These are phyloP conservation scores for Eubucco bourcierii DNA, from an alignment of 2,113 vertebrate species.

Conservation along the genomic window DNA sequence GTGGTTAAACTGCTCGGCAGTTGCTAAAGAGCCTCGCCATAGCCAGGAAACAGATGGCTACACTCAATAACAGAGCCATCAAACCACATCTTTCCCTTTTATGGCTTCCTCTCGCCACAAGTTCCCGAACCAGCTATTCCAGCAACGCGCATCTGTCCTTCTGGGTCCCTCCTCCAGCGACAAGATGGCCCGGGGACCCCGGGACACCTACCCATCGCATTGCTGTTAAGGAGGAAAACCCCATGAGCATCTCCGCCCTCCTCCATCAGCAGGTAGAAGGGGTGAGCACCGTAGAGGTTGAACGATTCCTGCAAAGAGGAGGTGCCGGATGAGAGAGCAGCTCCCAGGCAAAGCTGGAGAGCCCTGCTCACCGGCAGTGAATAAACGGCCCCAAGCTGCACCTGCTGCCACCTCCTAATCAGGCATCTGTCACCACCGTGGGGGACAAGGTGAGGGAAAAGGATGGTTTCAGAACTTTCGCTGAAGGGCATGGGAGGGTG, in stretches of 20 bases:
- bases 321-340: neutral
- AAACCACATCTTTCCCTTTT: constrained; percentile 56
- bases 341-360: neutral
- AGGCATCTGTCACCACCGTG: neutral
- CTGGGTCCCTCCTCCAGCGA: neutral
- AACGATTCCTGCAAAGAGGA: constrained; percentile 75
- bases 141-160: neutral
- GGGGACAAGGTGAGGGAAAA: neutral
- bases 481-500: neutral
- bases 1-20: constrained; percentile 65
- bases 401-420: neutral
- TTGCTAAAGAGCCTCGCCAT: constrained; percentile 60
- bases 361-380: rapidly evolving
- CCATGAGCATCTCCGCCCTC: constrained; percentile 81
- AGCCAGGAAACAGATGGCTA: constrained; percentile 75
- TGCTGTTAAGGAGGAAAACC: constrained; percentile 88
- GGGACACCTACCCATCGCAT: constrained; percentile 73
- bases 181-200: neutral
- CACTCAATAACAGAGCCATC: constrained; percentile 20
- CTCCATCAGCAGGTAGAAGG: constrained; percentile 88
- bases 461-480: neutral
- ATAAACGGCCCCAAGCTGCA: neutral
- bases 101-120: neutral
- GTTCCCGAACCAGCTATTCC: neutral
- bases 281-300: constrained; percentile 89